Evolutionary conservation across 2,797 vertebrate species (phyloP), one percentile per base, ranked within the genome.

Genomic region (Dallia pectoralis): DNA sequence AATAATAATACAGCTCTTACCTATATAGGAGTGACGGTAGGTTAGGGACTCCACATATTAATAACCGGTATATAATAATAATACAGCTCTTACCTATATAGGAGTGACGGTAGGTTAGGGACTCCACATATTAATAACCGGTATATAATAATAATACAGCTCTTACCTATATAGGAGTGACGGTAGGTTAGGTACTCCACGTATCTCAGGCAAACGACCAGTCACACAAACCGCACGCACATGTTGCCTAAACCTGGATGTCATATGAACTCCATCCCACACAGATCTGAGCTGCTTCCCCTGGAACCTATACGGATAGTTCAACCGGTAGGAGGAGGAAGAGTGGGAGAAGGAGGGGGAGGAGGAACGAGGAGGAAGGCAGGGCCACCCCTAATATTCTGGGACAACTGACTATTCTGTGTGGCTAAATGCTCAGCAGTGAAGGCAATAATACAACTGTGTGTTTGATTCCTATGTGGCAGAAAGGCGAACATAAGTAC

Each of bases 161-260:
- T 1, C 89, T 88, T 74, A 92, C 91, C 89, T 87, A 84, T 62
- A 79, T 85, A 84, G 88, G 83, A 85, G 86, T 82, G 82, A 74
- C 77, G 89, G 80, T 82, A 74, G 79, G 86, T 89, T 86, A 82
- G 85, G 86, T 86, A 83, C 86, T 84, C 68, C 67, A 62, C 85
- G 86, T 85, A 84, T 89, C 87, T 85, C 81, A 87, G 82, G 44
- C 82, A 79, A 84, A 78, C 29, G 77, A 78, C 85, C 83, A 74
- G 73, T 89, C 87, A 91, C 86, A 80, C 77, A 73, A 73, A 74
- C 87, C 76, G 3, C 74, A 77, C 83, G 88, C 90, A 90, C 92
- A 91, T 92, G 90, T 86, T 86, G 79, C 84, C 81, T 59, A 71
- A 5, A 80, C 29, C 69, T 76, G 79, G 81, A 84, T 70, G 87